Conservation (phyloP, 2,113 vertebrate genomes). For the Lipotes vexillifer region DNA sequence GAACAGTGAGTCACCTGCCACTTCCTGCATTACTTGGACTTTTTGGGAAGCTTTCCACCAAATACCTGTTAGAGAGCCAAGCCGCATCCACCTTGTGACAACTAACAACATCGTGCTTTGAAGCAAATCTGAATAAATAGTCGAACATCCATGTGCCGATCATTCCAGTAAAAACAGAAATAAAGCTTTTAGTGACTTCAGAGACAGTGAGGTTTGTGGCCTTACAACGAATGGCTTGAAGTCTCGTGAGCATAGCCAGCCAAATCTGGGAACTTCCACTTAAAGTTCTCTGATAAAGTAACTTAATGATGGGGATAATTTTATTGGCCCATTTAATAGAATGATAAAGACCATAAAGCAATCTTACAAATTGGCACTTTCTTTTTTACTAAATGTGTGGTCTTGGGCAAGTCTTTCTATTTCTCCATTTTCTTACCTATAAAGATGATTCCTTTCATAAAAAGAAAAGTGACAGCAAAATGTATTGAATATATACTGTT, state of each 20-base stretch:
- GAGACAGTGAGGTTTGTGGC: constrained; percentile 7
- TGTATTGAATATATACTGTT: neutral
- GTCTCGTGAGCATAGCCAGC: neutral
- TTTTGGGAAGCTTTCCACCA: constrained; percentile 55
- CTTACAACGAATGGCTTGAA: neutral
- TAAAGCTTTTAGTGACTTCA: neutral
- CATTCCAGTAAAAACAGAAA: neutral
- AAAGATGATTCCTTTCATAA: neutral
- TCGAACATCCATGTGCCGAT: neutral
- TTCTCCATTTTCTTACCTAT: neutral
- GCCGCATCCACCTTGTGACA: neutral
- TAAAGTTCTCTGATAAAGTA: neutral
- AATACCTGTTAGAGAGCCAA: neutral
- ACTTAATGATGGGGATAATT: neutral
- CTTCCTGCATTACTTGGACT: constrained; percentile 54
- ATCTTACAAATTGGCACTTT: neutral
- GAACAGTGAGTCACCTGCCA: constrained; percentile 64
- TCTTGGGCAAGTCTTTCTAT: neutral
- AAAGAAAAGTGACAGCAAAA: neutral
- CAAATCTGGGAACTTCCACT: neutral
- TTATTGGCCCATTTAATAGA: neutral
- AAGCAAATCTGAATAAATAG: neutral
- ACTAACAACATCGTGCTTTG: neutral
- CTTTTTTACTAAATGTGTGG: neutral
- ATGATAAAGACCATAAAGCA: neutral